Evolutionary conservation across 2,888 invertebrate genomes (phyloP).

Genomic region (Drosophila algonquin): DNA sequence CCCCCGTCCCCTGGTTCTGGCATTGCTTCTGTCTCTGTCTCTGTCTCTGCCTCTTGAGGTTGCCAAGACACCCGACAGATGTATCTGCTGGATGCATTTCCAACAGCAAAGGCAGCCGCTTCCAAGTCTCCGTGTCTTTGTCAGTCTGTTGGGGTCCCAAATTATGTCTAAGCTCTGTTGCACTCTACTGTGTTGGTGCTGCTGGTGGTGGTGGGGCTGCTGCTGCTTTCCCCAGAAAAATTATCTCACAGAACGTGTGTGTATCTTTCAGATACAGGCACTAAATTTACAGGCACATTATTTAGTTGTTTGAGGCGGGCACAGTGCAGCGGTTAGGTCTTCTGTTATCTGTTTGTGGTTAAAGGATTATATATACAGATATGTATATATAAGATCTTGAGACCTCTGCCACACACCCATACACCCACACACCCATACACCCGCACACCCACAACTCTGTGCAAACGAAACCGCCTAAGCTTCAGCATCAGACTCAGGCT

Average conservation of each 20-base stretch:
- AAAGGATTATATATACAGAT: slow-evolving; percentile 52
- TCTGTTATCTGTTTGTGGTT: slow-evolving; percentile 72
- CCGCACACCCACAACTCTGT: slow-evolving; percentile 40
- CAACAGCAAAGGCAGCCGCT: neutral
- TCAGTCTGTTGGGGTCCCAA: slow-evolving; percentile 51
- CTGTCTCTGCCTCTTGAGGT: slow-evolving; percentile 32
- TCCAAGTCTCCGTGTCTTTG: slow-evolving; percentile 35
- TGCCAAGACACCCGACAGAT: slow-evolving; percentile 61
- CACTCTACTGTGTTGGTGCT: neutral
- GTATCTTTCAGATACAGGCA: slow-evolving; percentile 49
- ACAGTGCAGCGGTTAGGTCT: slow-evolving; percentile 35
- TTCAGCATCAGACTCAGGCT: neutral
- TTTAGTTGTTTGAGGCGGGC: slow-evolving; percentile 69
- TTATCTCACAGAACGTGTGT: slow-evolving; percentile 27
- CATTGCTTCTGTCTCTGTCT: neutral
- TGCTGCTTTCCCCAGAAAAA: neutral
- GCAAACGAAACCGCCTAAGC: slow-evolving; percentile 22
- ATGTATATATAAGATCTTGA: slow-evolving; percentile 15
- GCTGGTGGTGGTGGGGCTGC: neutral
- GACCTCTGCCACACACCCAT: neutral
- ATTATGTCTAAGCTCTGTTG: slow-evolving; percentile 64
- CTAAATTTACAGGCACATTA: slow-evolving; percentile 75
- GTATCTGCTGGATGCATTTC: slow-evolving; percentile 54
- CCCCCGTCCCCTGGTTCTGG: no score
- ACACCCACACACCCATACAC: no score